Evolutionary conservation across 2,888 invertebrate species (phyloP).

Genomic region (Polymixis flavicincta): DNA sequence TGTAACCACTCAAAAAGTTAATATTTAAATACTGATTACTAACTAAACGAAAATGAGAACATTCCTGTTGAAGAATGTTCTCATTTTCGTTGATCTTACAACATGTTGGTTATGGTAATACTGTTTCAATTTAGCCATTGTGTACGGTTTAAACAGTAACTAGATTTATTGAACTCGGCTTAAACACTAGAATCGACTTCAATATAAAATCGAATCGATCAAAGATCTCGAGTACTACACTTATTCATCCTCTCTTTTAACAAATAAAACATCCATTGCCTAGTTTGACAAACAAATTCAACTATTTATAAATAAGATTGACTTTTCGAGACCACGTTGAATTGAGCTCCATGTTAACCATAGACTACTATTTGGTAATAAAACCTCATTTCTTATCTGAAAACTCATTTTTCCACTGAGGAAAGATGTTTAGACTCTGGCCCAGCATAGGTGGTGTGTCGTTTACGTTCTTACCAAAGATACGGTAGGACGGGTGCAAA

Average conservation of each 20-base stretch:
- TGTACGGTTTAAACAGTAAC: not conserved
- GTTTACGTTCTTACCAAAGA: constrained; percentile 70
- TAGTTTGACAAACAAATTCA: constrained; percentile 10
- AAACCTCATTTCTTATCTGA: constrained; percentile 42
- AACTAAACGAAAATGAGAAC: not conserved
- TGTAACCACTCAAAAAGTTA: not conserved
- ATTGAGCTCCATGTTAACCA: constrained; percentile 5
- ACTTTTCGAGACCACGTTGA: constrained; percentile 28
- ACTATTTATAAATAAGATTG: constrained; percentile 10
- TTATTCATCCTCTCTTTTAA: not conserved
- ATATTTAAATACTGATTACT: constrained; percentile 12
- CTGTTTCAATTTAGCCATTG: not conserved
- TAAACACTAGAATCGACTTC: not conserved
- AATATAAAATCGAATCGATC: not conserved
- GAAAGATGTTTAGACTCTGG: constrained; percentile 63
- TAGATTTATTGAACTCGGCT: not conserved
- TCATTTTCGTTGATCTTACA: too few species aligned
- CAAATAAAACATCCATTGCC: not conserved
- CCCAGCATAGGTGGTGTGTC: constrained; percentile 69
- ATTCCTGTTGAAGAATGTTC: too few species aligned
- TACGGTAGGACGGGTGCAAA: constrained; percentile 66
- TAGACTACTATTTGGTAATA: constrained; percentile 12
- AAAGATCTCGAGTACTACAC: not conserved
- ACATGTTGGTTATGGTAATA: not conserved
- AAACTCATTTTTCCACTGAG: constrained; percentile 69